Conservation (phyloP, 1,140 invertebrate species). For the Heliconius melpomene region DNA sequence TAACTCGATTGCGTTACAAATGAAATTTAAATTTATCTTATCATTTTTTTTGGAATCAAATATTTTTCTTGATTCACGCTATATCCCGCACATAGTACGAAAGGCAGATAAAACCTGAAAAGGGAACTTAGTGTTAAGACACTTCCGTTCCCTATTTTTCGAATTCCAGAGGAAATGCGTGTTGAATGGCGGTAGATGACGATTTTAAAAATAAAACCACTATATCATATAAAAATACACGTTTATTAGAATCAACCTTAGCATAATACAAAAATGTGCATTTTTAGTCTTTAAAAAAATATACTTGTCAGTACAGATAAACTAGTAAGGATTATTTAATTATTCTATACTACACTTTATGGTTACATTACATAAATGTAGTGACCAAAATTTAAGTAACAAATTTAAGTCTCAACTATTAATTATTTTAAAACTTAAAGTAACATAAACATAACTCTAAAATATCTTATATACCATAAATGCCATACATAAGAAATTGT, state of each 20-base stretch:
- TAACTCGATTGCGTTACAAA: background rate
- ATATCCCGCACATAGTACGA: no score
- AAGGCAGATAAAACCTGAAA: no score
- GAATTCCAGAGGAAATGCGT: no score
- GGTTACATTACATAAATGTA: background rate
- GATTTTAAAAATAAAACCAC: background rate
- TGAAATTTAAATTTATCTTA: background rate
- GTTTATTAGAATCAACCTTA: conserved; percentile 31
- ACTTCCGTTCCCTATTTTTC: no score
- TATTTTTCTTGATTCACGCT: no score
- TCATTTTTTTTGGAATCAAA: no score
- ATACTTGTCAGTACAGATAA: background rate
- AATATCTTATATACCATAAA: background rate
- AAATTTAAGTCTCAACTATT: conserved; percentile 9
- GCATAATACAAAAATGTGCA: conserved; percentile 22
- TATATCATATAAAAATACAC: conserved; percentile 25
- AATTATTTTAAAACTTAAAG: conserved; percentile 1
- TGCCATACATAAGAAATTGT: conserved; percentile 10
- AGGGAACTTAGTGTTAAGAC: no score
- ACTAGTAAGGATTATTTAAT: background rate
- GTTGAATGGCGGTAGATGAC: no score
- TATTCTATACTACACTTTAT: conserved; percentile 3
- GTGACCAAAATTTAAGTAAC: conserved; percentile 14
- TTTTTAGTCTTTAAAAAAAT: conserved; percentile 14
- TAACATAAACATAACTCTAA: conserved; percentile 8